These are phyloP conservation scores for Pelusios castaneus DNA, from an alignment of 2,113 vertebrate genomes.

Conservation along the genomic window DNA sequence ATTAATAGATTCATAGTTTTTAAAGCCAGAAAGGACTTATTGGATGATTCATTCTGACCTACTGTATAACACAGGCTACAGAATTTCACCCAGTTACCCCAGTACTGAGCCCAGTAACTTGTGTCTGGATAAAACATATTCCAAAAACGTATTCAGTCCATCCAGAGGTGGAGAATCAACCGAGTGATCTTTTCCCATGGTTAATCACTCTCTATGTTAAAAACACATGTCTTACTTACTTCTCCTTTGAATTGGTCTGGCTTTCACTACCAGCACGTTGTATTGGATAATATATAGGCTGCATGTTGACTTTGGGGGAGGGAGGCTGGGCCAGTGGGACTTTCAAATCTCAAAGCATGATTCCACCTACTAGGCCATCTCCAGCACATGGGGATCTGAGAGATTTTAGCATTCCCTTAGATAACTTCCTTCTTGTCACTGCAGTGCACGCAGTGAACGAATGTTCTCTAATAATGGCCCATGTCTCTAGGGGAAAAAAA, in stretches of 20 bases:
- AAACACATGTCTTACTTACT: neutral
- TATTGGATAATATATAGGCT: too few relatives aligned
- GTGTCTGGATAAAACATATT: neutral
- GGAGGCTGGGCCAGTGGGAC: rapidly evolving
- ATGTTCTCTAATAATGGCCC: neutral
- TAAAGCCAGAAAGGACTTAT: neutral
- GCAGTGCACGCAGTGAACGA: rapidly evolving
- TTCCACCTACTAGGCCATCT: rapidly evolving
- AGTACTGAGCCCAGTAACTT: neutral
- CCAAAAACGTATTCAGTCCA: neutral
- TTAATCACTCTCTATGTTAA: neutral
- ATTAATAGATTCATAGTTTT: neutral
- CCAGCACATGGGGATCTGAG: neutral
- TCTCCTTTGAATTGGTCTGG: neutral
- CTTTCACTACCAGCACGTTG: neutral
- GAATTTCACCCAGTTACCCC: neutral
- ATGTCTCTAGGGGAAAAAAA: rapidly evolving
- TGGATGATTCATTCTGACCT: neutral
- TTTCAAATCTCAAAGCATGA: neutral
- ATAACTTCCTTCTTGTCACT: neutral
- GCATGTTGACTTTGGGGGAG: too few relatives aligned
- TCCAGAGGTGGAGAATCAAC: neutral
- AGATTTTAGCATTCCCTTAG: rapidly evolving
- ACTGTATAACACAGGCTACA: neutral
- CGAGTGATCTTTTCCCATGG: neutral